Base-by-base conservation (phyloP, 2,888 invertebrate species). In the Heliconius cydno region DNA sequence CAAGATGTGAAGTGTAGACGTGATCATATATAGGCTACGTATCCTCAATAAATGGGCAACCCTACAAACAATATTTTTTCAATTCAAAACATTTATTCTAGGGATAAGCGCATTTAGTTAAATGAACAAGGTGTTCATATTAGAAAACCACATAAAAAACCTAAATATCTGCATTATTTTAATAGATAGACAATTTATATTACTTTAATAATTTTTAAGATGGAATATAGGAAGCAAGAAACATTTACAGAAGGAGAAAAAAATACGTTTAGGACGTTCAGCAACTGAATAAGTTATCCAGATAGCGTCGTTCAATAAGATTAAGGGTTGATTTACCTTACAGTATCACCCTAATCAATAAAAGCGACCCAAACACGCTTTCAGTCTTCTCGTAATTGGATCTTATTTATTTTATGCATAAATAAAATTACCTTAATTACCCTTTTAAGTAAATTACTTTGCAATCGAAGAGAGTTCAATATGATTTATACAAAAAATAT, bases 271-370 rank as follows among this genome's bases (percentile, higher is more conserved):
- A 34, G 73, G 15, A 38, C n/a, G 34, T 60, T 57, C 72, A 57
- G 19, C 52, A 57, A n/a, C 72, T 25, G 38, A 60, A 60, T 34
- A 60, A 60, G 34, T 9, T 73, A n/a, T 73, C 57, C 57, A 57
- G 34, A 73, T 60, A n/a, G n/a, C 34, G 38, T 60, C 19, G 12
- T 73, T 60, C 13, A 60, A 73, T 73, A 73, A 73, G 57, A 57
- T 60, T 60, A 73, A 60, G 34, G 34, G 73, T 73, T 60, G 30
- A 73, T 34, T 73, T 73, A 73, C 57, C 34, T 72, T 73, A 73
- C 73, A 38, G 57, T 60, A 73, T 38, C 38, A 25, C 73, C 60
- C 15, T 60, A 60, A 73, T 73, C 60, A 60, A 73, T 73, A 73
- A 73, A 73, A 73, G 38, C 25, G 60, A 73, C 57, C 60, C 34